Conservation (phyloP, 2,113 vertebrate genomes). For the Caloenas nicobarica region DNA sequence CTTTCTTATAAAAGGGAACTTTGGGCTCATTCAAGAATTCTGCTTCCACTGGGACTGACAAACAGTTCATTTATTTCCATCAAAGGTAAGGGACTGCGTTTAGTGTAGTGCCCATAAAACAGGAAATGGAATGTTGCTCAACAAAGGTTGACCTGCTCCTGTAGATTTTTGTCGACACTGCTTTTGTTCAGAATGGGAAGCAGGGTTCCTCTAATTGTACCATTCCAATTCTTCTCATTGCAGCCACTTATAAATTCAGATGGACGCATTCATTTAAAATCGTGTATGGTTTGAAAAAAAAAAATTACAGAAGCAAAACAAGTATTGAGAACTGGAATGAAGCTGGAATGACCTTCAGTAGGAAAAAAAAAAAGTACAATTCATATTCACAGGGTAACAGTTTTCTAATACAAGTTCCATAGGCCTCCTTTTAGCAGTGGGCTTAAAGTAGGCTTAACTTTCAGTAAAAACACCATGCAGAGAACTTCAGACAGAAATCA, state of each 20-base stretch:
- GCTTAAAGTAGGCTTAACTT: not conserved
- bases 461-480: rapidly evolving
- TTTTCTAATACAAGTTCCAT: not conserved
- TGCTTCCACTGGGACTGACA: slow-evolving; percentile 3
- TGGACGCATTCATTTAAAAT: not conserved
- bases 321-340: not conserved
- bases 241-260: not conserved
- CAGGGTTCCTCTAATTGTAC: slow-evolving; percentile 36
- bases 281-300: not conserved
- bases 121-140: slow-evolving; percentile 38
- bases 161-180: not conserved
- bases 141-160: slow-evolving; percentile 1
- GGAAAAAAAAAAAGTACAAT: not conserved
- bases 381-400: not conserved
- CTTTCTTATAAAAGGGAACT: slow-evolving; percentile 40
- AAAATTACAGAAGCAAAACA: not conserved
- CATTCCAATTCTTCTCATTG: not conserved
- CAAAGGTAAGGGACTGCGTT: slow-evolving; percentile 6
- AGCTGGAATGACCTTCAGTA: not conserved
- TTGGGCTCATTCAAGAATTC: slow-evolving; percentile 17
- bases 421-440: not conserved
- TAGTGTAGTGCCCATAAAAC: not conserved
- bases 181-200: slow-evolving; percentile 32
- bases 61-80: not conserved
- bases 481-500: rapidly evolving